Conservation (phyloP, 2,888 invertebrate genomes). For the Theodoxus fluviatilis region DNA sequence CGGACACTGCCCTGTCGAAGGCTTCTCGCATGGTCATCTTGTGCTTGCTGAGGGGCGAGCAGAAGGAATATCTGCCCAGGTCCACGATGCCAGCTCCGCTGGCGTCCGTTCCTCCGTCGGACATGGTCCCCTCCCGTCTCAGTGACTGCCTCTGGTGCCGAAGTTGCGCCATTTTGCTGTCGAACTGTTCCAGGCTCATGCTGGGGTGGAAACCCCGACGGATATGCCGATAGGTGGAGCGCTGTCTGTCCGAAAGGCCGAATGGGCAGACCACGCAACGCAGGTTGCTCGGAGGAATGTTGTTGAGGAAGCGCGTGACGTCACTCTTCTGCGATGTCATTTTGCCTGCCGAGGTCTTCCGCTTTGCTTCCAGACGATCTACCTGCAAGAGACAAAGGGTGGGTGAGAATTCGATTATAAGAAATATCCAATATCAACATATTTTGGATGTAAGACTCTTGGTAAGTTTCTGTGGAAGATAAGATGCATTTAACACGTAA, state of each 20-base stretch:
- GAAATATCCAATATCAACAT: no score
- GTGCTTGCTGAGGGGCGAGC: slow-evolving; percentile 6
- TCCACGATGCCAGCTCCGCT: slow-evolving; percentile 5
- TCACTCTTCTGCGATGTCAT: slow-evolving; percentile 8
- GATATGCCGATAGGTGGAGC: background rate
- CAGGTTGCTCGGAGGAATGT: background rate
- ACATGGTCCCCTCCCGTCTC: background rate
- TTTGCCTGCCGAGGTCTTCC: slow-evolving; percentile 10
- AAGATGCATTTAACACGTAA: no score
- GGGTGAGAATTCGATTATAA: no score
- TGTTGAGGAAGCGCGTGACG: background rate
- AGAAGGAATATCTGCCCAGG: background rate
- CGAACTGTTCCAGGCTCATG: slow-evolving; percentile 27
- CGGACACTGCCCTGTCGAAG: slow-evolving; percentile 6
- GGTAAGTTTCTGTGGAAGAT: no score
- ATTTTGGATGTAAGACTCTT: no score
- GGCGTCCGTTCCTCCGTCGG: background rate
- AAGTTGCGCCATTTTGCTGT: slow-evolving; percentile 1
- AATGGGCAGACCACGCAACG: slow-evolving; percentile 17
- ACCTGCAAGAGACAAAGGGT: no score
- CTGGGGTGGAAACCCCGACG: background rate
- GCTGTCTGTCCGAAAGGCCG: slow-evolving; percentile 15
- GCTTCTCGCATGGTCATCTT: slow-evolving; percentile 12
- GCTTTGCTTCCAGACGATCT: background rate
- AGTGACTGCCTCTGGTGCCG: slow-evolving; percentile 10